Conservation (phyloP, 1,140 invertebrate species). For the Drosophila ercepeae region DNA sequence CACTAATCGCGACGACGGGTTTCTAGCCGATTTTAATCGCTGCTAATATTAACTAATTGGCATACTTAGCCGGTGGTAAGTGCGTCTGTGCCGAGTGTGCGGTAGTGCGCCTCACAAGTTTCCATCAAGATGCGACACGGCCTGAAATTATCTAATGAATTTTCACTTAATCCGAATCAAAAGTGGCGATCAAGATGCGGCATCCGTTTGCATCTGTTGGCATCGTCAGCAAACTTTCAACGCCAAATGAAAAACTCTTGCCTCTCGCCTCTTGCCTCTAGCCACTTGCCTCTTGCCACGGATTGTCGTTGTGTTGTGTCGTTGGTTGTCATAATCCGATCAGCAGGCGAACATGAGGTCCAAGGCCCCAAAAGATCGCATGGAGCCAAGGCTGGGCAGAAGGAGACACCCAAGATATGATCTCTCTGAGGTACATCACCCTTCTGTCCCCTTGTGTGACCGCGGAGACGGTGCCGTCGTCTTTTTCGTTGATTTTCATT, state of each 20-base stretch:
- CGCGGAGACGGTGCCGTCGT: conserved; percentile 1
- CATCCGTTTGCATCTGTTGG: conserved; percentile 72
- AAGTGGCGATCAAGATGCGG: conserved; percentile 63
- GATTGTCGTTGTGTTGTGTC: conserved; percentile 59
- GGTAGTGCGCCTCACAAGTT: conserved; percentile 65
- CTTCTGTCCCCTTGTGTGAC: conserved; percentile 9
- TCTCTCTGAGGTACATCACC: conserved; percentile 60
- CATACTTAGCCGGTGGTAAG: conserved; percentile 49
- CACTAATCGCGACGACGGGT: conserved; percentile 40
- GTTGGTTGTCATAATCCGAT: conserved; percentile 80
- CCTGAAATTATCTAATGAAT: conserved; percentile 77
- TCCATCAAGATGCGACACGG: conserved; percentile 46
- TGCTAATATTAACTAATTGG: conserved; percentile 72
- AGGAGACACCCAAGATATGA: conserved; percentile 30
- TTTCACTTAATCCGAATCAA: conserved; percentile 78
- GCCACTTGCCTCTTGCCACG: not conserved
- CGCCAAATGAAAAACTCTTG: conserved; percentile 26
- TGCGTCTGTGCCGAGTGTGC: conserved; percentile 18
- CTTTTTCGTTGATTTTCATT: conserved; percentile 61
- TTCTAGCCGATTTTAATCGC: conserved; percentile 34
- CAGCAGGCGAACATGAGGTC: conserved; percentile 37
- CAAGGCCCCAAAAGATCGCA: conserved; percentile 23
- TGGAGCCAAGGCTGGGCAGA: conserved; percentile 9
- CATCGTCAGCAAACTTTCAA: conserved; percentile 56
- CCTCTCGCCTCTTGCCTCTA: not conserved